Evolutionary conservation across 2,797 vertebrate genomes (phyloP).

Genomic region (Synanceia verrucosa): DNA sequence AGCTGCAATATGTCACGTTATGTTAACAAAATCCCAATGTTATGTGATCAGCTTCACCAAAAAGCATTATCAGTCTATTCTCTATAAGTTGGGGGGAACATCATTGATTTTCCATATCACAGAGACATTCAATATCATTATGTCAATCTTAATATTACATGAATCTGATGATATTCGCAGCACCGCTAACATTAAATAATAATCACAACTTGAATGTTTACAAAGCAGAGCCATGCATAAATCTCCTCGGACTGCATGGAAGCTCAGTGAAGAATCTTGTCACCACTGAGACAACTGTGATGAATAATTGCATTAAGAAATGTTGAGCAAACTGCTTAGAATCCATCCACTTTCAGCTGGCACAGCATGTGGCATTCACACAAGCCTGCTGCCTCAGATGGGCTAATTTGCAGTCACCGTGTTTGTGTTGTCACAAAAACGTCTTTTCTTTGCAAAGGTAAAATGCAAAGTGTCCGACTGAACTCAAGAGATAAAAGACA

Average conservation of each 20-base stretch:
- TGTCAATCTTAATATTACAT: background rate
- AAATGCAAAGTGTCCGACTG: slow-evolving; percentile 50
- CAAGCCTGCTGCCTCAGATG: slow-evolving; percentile 33
- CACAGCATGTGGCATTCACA: slow-evolving; percentile 45
- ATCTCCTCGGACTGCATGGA: background rate
- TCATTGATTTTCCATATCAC: background rate
- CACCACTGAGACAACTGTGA: slow-evolving; percentile 34
- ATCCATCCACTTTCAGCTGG: slow-evolving; percentile 43
- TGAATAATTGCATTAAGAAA: slow-evolving; percentile 41
- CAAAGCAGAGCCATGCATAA: slow-evolving; percentile 16
- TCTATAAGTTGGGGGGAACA: background rate
- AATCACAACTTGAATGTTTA: slow-evolving; percentile 25
- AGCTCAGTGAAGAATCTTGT: slow-evolving; percentile 28
- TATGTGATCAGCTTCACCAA: slow-evolving; percentile 2
- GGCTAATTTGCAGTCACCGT: slow-evolving; percentile 32
- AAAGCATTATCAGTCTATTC: background rate
- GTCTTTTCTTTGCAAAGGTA: slow-evolving; percentile 33
- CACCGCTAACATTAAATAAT: slow-evolving; percentile 3
- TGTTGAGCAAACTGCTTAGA: slow-evolving; percentile 45
- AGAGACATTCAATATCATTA: background rate
- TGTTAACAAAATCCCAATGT: background rate
- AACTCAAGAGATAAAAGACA: slow-evolving; percentile 51
- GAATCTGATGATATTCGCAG: slow-evolving; percentile 7
- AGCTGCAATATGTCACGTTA: background rate
- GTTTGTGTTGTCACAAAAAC: slow-evolving; percentile 45